Percentiles rank a stretch among this genome's conserved stretches.
Evolutionary conservation across 2,113 vertebrate genomes (phyloP).

Genomic region (Myrmecophaga tridactyla): DNA sequence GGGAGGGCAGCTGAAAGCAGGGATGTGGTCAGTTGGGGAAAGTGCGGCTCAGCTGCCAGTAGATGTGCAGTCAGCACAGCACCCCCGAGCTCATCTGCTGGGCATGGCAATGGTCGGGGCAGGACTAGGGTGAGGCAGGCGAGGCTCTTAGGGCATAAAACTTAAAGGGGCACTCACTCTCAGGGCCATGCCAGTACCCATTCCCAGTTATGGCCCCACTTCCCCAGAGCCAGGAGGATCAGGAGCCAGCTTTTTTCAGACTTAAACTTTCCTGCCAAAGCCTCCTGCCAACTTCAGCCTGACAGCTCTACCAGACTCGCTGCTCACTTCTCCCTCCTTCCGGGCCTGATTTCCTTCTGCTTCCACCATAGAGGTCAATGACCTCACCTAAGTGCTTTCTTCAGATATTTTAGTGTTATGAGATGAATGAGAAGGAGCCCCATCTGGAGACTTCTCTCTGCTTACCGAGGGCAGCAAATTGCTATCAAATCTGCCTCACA

Average conservation of each 20-base stretch:
- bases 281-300: neutral
- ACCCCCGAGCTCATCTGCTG: neutral
- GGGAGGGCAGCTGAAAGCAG: neutral
- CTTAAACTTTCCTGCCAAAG: slow-evolving; percentile 1
- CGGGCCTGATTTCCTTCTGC: neutral
- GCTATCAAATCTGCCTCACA: neutral
- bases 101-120: neutral
- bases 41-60: neutral
- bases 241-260: neutral
- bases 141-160: neutral
- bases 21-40: neutral
- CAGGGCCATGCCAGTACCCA: no score
- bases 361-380: neutral
- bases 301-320: neutral
- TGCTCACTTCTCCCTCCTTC: no score
- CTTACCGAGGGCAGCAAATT: neutral
- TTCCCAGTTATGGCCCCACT: neutral
- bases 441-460: neutral
- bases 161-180: neutral
- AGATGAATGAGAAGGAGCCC: neutral
- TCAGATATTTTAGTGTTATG: neutral
- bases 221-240: neutral
- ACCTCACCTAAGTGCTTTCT: neutral
- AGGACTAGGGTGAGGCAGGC: fast-evolving
- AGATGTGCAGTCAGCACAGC: neutral